phyloP scores from a whole-genome alignment of 2,113 vertebrate genomes.

The Prochilodus magdalenae region DNA sequence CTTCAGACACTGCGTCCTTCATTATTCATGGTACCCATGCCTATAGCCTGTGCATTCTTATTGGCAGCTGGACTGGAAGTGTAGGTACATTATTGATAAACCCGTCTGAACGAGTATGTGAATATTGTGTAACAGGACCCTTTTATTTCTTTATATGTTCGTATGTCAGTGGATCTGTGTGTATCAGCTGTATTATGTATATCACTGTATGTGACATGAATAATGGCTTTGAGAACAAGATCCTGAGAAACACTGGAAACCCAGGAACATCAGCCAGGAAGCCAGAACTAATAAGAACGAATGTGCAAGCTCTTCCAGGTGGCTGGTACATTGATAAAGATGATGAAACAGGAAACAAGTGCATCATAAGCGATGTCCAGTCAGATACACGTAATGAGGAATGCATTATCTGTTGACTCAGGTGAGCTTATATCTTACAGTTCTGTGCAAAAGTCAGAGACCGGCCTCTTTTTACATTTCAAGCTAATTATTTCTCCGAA shows the following conservation, averaged over 20 bases:
- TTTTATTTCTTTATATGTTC: no score
- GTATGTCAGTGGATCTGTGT: no score
- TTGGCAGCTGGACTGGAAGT: neutral
- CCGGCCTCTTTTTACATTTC: no score
- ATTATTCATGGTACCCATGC: slow-evolving; percentile 38
- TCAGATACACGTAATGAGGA: neutral
- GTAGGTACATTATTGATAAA: neutral
- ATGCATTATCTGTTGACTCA: neutral
- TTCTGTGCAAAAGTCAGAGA: no score
- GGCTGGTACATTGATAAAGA: neutral
- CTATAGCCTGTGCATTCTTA: neutral
- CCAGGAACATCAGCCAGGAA: no score
- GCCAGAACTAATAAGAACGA: neutral
- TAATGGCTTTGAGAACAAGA: no score
- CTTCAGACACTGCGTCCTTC: slow-evolving; percentile 34
- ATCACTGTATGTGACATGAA: no score
- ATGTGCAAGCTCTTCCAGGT: neutral
- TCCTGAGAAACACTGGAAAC: no score
- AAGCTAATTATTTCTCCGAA: no score
- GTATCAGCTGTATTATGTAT: no score
- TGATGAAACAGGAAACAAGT: neutral
- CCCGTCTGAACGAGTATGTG: neutral
- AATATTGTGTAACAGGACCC: neutral
- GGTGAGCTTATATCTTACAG: neutral
- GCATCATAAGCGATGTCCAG: neutral